Conservation (phyloP, 2,888 invertebrate genomes). For the Spialia ferax region DNA sequence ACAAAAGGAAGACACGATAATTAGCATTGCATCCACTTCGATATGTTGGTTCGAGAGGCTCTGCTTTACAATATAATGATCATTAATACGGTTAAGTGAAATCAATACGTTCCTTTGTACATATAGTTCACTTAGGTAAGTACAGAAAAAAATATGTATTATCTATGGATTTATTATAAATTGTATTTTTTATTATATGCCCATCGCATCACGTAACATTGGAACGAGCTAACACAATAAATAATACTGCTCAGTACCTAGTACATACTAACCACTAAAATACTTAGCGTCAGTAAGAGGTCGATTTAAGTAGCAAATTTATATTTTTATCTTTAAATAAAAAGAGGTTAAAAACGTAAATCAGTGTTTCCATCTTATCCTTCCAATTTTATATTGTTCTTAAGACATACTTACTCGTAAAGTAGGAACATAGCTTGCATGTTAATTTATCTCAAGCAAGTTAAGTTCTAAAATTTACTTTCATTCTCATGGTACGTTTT, state of each 20-base stretch:
- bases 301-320: slow-evolving; percentile 5
- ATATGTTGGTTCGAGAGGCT: slow-evolving; percentile 10
- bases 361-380: neutral
- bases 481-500: neutral
- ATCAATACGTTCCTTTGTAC: neutral
- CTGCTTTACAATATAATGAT: slow-evolving; percentile 17
- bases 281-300: neutral
- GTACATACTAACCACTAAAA: neutral
- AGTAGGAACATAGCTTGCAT: slow-evolving; percentile 6
- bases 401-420: neutral
- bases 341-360: neutral
- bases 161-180: too few species aligned
- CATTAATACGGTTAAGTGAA: slow-evolving; percentile 19
- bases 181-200: too few species aligned
- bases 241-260: neutral
- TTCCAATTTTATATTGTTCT: slow-evolving; percentile 3
- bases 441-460: slow-evolving; percentile 1
- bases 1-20: slow-evolving; percentile 38
- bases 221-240: neutral
- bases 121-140: neutral
- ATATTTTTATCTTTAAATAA: too few species aligned
- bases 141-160: too few species aligned
- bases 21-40: slow-evolving; percentile 35
- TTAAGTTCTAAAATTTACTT: neutral
- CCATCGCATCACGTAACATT: too few species aligned